phyloP scores from a whole-genome alignment of 1,140 invertebrate genomes.

The Rhyzopertha dominica region DNA sequence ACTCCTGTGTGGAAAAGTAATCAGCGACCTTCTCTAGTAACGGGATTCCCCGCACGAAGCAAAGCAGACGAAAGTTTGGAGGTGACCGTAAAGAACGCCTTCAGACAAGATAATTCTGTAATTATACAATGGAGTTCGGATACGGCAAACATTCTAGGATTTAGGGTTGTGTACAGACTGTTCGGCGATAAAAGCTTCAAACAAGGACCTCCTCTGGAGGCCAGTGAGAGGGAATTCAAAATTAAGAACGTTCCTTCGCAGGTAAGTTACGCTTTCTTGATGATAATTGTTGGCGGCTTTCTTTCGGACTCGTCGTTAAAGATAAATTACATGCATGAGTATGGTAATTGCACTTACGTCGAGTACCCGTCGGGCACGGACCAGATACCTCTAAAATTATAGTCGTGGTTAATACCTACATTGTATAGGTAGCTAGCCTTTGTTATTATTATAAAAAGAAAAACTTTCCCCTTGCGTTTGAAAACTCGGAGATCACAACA shows the following conservation, averaged over 20 bases:
- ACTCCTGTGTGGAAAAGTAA: constrained; percentile 41
- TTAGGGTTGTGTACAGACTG: constrained; percentile 81
- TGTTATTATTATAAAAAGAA: no score
- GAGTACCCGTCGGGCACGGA: no score
- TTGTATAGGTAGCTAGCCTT: no score
- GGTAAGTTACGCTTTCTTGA: constrained; percentile 48
- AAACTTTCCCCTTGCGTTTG: no score
- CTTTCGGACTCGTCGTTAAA: no score
- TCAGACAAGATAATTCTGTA: constrained; percentile 79
- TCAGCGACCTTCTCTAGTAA: constrained; percentile 60
- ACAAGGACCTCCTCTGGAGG: constrained; percentile 78
- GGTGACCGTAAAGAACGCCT: constrained; percentile 78
- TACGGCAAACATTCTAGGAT: constrained; percentile 76
- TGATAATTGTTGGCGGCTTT: no score
- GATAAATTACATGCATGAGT: no score
- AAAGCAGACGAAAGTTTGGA: constrained; percentile 63
- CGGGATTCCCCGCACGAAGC: constrained; percentile 61
- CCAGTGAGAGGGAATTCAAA: constrained; percentile 83
- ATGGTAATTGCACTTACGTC: no score
- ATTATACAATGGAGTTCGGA: constrained; percentile 89
- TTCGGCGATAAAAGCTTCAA: constrained; percentile 89
- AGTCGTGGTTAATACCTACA: no score
- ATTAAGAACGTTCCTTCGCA: constrained; percentile 87
- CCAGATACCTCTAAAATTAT: no score
- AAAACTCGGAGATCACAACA: no score